phyloP scores from a whole-genome alignment of 2,888 invertebrate genomes.

The Bimastos eiseni region DNA sequence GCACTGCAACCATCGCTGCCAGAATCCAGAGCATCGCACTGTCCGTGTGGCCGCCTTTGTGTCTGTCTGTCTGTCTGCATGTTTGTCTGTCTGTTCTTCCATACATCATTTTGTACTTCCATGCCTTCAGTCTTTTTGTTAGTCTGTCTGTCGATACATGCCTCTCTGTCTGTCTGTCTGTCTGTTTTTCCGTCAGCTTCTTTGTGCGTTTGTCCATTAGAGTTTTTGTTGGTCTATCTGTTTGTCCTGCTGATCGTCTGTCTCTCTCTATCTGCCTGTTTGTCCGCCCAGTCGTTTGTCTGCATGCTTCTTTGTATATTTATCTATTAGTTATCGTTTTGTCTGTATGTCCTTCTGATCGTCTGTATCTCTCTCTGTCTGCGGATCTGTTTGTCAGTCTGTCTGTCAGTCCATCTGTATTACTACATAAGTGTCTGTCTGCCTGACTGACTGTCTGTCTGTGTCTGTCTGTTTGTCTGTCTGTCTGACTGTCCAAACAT shows the following conservation, averaged over 20 bases:
- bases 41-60: not conserved
- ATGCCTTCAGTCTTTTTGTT: not conserved
- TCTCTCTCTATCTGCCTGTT: not conserved
- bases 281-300: not conserved
- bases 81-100: not conserved
- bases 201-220: not conserved
- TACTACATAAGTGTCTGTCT: not conserved
- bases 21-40: not conserved
- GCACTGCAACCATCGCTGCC: not conserved
- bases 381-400: not conserved
- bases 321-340: not conserved
- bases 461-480: not conserved
- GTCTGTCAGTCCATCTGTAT: not conserved
- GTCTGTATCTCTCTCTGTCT: not conserved
- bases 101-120: no score
- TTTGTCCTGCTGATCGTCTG: not conserved
- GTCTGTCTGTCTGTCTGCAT: not conserved
- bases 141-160: not conserved
- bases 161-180: not conserved
- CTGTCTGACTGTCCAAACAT: not conserved
- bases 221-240: no score
- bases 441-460: not conserved
- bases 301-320: not conserved
- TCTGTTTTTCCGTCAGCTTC: not conserved
- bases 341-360: not conserved